phyloP scores from a whole-genome alignment of 2,888 invertebrate genomes.

The Rhamphomyia laevipes region DNA sequence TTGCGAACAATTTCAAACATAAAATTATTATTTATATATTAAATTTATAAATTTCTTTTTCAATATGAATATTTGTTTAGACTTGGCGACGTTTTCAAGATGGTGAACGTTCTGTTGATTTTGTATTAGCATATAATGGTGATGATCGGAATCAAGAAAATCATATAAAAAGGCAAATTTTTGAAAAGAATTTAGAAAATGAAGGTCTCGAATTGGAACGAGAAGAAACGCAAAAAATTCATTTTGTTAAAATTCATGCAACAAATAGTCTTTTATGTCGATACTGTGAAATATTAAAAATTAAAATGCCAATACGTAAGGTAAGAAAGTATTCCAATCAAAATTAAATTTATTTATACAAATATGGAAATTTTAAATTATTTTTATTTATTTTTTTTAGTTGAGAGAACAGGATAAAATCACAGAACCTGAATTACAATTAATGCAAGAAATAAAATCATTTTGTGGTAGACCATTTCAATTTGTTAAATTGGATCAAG shows the following conservation, averaged over 20 bases:
- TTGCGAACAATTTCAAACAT: no score
- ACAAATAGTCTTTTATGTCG: slow-evolving; percentile 56
- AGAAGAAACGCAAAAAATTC: slow-evolving; percentile 48
- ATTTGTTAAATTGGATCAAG: slow-evolving; percentile 46
- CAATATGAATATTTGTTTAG: slow-evolving; percentile 23
- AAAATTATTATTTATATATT: no score
- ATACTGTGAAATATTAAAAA: slow-evolving; percentile 64
- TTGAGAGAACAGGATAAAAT: slow-evolving; percentile 36
- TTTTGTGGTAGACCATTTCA: slow-evolving; percentile 40
- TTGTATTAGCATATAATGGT: slow-evolving; percentile 48
- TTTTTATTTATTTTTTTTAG: slow-evolving; percentile 17
- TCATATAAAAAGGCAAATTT: slow-evolving; percentile 41
- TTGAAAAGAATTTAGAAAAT: slow-evolving; percentile 48
- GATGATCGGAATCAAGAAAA: slow-evolving; percentile 31
- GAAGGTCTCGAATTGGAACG: slow-evolving; percentile 50
- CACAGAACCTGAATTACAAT: slow-evolving; percentile 28
- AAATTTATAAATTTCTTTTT: no score
- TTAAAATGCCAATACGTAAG: slow-evolving; percentile 64
- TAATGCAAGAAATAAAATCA: slow-evolving; percentile 39
- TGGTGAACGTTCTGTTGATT: slow-evolving; percentile 45
- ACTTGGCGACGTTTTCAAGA: slow-evolving; percentile 43
- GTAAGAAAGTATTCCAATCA: slow-evolving; percentile 29
- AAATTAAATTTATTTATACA: slow-evolving; percentile 3
- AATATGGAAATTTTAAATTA: no score
- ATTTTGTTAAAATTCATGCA: slow-evolving; percentile 63